A percentile compares a stretch with the other conserved stretches of the same genome.
Evolutionary conservation across 2,888 invertebrate species (phyloP).

Genomic region (Machimus rusticus): DNA sequence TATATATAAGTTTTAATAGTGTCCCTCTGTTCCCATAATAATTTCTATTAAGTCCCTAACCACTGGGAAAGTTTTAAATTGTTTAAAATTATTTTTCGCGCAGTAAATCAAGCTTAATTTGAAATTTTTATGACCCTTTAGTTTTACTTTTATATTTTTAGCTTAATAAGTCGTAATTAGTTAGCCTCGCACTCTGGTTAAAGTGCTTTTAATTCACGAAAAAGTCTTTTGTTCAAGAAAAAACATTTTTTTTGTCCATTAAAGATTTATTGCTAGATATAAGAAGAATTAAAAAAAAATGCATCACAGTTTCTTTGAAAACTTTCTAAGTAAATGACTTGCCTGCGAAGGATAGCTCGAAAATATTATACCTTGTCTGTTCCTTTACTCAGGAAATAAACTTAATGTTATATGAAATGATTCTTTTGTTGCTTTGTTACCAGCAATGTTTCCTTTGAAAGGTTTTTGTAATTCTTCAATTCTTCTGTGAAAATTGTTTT

Average conservation of each 20-base stretch:
- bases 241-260: background rate
- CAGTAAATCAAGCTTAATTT: background rate
- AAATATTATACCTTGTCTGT: background rate
- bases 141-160: background rate
- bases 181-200: background rate
- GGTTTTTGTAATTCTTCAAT: background rate
- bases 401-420: background rate
- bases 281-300: background rate
- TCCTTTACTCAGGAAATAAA: background rate
- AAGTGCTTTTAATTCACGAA: background rate
- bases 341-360: background rate
- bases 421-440: background rate
- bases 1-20: background rate
- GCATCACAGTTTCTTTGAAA: background rate
- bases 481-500: background rate
- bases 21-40: background rate
- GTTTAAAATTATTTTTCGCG: background rate
- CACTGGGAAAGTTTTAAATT: background rate
- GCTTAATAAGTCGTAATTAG: background rate
- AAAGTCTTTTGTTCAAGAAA: background rate
- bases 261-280: background rate
- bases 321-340: background rate
- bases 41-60: background rate
- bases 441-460: background rate
- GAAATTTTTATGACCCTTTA: background rate